These are phyloP conservation scores for Lithosia quadra DNA, from an alignment of 2,888 invertebrate genomes.

Conservation along the genomic window DNA sequence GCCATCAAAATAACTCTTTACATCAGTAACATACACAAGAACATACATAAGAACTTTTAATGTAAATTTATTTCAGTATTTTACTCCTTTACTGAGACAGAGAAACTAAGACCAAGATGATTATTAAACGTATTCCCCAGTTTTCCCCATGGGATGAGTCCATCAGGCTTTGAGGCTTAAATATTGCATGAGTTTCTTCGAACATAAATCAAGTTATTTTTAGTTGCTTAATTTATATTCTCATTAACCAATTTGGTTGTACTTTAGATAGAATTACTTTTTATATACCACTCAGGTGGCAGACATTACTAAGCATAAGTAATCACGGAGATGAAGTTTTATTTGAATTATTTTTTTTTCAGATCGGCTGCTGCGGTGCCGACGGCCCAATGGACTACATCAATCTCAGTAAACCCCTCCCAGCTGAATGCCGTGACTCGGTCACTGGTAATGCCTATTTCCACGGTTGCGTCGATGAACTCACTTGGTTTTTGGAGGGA, in stretches of 20 bases:
- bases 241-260: too few relatives aligned
- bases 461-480: slow-evolving; percentile 95
- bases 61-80: neutral
- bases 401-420: slow-evolving; percentile 91
- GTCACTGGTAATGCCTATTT: slow-evolving; percentile 96
- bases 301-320: too few relatives aligned
- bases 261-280: too few relatives aligned
- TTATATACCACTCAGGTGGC: too few relatives aligned
- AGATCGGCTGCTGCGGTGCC: slow-evolving; percentile 97
- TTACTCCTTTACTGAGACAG: too few relatives aligned
- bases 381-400: slow-evolving; percentile 94
- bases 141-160: neutral
- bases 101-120: too few relatives aligned
- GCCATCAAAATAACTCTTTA: neutral
- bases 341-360: too few relatives aligned
- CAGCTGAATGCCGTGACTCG: slow-evolving; percentile 94
- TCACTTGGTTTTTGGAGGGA: slow-evolving; percentile 95
- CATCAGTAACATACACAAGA: neutral
- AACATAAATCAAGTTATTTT: too few relatives aligned
- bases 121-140: neutral
- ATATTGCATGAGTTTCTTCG: too few relatives aligned
- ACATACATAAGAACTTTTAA: too few relatives aligned
- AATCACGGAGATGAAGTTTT: too few relatives aligned
- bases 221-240: too few relatives aligned
- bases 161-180: neutral